These are phyloP conservation scores for Notamacropus eugenii DNA, from an alignment of 2,797 vertebrate species.

Conservation along the genomic window DNA sequence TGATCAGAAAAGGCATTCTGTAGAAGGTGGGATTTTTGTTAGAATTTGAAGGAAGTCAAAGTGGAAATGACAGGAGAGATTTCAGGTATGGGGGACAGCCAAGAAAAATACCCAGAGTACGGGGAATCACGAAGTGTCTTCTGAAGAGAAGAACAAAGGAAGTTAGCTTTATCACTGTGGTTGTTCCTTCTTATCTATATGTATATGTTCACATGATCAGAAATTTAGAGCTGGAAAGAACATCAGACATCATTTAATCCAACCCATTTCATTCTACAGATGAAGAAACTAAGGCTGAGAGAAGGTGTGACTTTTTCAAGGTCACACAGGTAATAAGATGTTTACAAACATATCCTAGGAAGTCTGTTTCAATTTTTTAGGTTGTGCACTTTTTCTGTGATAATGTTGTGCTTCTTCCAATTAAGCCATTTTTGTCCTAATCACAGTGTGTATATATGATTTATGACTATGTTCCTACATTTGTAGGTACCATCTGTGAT, in stretches of 20 bases:
- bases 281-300: background rate
- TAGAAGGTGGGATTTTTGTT: background rate
- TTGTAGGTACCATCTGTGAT: constrained; percentile 8
- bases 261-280: background rate
- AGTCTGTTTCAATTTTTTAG: background rate
- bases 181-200: background rate
- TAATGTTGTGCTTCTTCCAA: background rate
- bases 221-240: background rate
- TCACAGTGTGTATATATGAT: background rate
- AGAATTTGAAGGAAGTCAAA: background rate
- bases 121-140: background rate
- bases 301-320: background rate
- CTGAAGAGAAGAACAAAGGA: background rate
- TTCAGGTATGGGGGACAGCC: background rate
- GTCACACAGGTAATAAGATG: background rate
- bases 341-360: background rate
- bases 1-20: background rate
- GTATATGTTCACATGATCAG: background rate
- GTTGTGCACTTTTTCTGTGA: background rate
- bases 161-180: background rate
- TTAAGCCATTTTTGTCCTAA: background rate
- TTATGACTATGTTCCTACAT: background rate
- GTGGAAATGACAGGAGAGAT: background rate
- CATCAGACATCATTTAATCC: background rate
- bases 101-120: background rate